Evolutionary conservation across 2,888 invertebrate genomes (phyloP).

Genomic region (Drosophila anomalata): DNA sequence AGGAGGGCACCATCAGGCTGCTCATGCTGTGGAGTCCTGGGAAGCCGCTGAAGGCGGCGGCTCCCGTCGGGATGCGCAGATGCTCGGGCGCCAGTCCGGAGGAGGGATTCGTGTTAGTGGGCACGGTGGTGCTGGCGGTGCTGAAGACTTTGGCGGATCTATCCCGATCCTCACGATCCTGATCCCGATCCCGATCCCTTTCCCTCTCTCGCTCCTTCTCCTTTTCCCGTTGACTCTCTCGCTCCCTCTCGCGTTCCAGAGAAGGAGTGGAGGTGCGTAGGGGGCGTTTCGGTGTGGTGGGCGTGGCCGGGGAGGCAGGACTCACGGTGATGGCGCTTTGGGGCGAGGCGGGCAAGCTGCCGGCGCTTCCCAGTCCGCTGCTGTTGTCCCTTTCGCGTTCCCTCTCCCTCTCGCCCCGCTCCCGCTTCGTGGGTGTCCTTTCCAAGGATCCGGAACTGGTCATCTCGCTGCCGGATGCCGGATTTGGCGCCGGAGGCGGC

Average conservation of each 20-base stretch:
- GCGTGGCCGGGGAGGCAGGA: slow-evolving; percentile 53
- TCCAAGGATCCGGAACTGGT: slow-evolving; percentile 53
- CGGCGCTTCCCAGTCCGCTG: slow-evolving; percentile 68
- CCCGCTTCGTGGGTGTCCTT: slow-evolving; percentile 57
- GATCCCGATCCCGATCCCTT: slow-evolving; percentile 29
- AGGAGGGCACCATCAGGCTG: slow-evolving; percentile 82
- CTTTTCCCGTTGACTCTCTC: slow-evolving; percentile 18
- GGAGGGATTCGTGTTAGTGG: slow-evolving; percentile 55
- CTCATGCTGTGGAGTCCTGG: slow-evolving; percentile 81
- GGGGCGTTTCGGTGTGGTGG: slow-evolving; percentile 69
- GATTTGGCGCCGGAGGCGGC: slow-evolving; percentile 7
- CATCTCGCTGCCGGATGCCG: slow-evolving; percentile 43
- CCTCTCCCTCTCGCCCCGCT: slow-evolving; percentile 29
- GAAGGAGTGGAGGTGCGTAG: slow-evolving; percentile 76
- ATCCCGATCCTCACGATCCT: slow-evolving; percentile 31
- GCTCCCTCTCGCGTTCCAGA: slow-evolving; percentile 30
- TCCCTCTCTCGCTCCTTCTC: slow-evolving; percentile 26
- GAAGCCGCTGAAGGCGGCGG: slow-evolving; percentile 81
- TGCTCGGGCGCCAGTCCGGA: slow-evolving; percentile 69
- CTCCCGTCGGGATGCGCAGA: slow-evolving; percentile 81
- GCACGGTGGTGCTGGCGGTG: slow-evolving; percentile 75
- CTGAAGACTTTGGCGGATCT: slow-evolving; percentile 50
- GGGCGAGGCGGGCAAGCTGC: slow-evolving; percentile 59
- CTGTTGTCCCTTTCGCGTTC: slow-evolving; percentile 56
- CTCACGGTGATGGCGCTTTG: slow-evolving; percentile 62